A percentile compares a stretch with the other conserved stretches of the same genome.
Conservation (phyloP, 2,797 vertebrate genomes). For the Rachycentron canadum region DNA sequence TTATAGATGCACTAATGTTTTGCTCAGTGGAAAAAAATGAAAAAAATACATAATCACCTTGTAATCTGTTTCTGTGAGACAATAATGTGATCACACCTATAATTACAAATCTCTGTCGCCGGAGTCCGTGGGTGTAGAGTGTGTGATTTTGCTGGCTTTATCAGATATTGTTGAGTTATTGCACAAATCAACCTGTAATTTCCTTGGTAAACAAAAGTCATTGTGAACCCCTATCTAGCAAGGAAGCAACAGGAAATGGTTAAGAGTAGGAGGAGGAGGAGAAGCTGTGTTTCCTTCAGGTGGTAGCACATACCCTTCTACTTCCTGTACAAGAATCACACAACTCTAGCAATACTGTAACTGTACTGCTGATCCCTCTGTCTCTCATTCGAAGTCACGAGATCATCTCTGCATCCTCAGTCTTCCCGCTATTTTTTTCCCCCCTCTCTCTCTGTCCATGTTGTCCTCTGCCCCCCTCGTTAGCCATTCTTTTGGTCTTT, state of each 20-base stretch:
- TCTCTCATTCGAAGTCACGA: slow-evolving; percentile 32
- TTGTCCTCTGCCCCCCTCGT: slow-evolving; percentile 43
- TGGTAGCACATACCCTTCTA: slow-evolving; percentile 45
- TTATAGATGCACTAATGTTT: slow-evolving; percentile 1
- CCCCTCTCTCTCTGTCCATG: slow-evolving; percentile 16
- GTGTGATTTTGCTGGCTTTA: slow-evolving; percentile 8
- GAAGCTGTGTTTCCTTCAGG: slow-evolving; percentile 69
- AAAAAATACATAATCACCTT: slow-evolving; percentile 10
- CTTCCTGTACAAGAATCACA: slow-evolving; percentile 57
- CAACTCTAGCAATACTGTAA: slow-evolving; percentile 18
- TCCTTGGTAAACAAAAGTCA: slow-evolving; percentile 35
- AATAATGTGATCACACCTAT: slow-evolving; percentile 28
- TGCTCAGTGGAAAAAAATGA: slow-evolving; percentile 7
- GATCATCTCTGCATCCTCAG: slow-evolving; percentile 42
- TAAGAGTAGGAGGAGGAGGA: slow-evolving; percentile 52
- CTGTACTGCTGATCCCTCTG: slow-evolving; percentile 11
- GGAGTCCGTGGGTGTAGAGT: not conserved
- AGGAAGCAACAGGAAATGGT: slow-evolving; percentile 79
- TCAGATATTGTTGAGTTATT: slow-evolving; percentile 1
- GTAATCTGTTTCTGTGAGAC: slow-evolving; percentile 32
- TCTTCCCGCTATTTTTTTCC: slow-evolving; percentile 14
- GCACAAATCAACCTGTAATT: slow-evolving; percentile 20
- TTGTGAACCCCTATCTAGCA: slow-evolving; percentile 27
- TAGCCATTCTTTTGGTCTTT: slow-evolving; percentile 41
- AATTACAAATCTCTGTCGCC: slow-evolving; percentile 20